phyloP scores from a whole-genome alignment of 2,888 invertebrate species.

The Lithophane ornitopus region DNA sequence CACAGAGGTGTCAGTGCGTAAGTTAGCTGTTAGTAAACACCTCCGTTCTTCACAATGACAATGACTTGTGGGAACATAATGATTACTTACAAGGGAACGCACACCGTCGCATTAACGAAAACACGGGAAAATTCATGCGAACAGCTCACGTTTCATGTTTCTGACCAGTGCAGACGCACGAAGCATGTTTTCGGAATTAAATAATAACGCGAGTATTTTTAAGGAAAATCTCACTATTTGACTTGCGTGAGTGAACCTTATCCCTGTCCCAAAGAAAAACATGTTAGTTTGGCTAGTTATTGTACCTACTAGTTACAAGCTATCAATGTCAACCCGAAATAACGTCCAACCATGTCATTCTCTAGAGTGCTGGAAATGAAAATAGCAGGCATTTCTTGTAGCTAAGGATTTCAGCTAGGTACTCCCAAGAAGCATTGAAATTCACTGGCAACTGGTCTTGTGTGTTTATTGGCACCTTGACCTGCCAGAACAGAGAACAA shows the following conservation, averaged over 20 bases:
- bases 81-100: background rate
- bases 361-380: background rate
- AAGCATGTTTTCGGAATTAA: background rate
- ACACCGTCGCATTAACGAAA: background rate
- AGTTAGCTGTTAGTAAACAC: constrained; percentile 39
- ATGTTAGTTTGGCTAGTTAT: background rate
- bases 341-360: background rate
- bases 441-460: background rate
- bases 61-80: constrained; percentile 22
- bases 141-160: background rate
- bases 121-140: background rate
- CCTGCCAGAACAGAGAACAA: constrained; percentile 38
- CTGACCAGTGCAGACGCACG: background rate
- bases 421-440: background rate
- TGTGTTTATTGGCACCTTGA: constrained; percentile 10
- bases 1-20: constrained; percentile 15
- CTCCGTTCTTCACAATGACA: constrained; percentile 40
- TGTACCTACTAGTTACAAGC: background rate
- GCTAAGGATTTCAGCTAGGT: too few species aligned
- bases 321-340: background rate
- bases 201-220: background rate
- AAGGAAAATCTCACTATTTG: background rate
- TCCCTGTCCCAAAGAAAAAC: too few species aligned
- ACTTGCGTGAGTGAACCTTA: background rate
- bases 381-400: too few species aligned